Evolutionary conservation across 1,140 invertebrate genomes (phyloP), one percentile per base, ranked within the genome.

Genomic region (Polypedilum vanderplanki): DNA sequence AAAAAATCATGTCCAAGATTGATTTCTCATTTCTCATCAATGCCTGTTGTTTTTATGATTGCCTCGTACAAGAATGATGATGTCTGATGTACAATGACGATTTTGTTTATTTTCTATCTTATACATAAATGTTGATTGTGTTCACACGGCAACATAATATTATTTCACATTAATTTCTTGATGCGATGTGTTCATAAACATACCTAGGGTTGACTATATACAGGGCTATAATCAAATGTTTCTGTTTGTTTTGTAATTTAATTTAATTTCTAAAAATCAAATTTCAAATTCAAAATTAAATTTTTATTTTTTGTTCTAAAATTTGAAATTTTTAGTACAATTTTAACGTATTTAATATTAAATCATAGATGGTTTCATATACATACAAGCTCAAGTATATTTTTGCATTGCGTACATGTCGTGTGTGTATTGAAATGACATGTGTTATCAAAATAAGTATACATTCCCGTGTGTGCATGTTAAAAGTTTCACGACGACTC

Each of bases 11-110:
- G 46, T 57, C 46, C 46, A 57, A 57, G 12, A 57, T 57, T 57
- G 46, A 57, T 57, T 57, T 57, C 46, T 57, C 46, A 57, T 57
- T 57, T 57, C 12, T 57, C 46, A 57, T 57, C 46, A 57, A 57
- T 57, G 46, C 15, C 46, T 57, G 46, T 57, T 57, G 12, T 57
- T 57, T 57, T 57, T 57, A 57, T 33, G 1, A 33, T 57, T 12
- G 12, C 12, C 46, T 57, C 46, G 46, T 57, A 12, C 46, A n/a
- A 57, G 12, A 57, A n/a, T 57, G 46, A n/a, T 57, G 46, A 57
- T 57, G 46, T 57, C n/a, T 57, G 12, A 57, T 15, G n/a, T 15
- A 57, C 24, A 33, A 33, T 33, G 24, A 33, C 15, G 46, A 57
- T n/a, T 15, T 12, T n/a, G 12, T n/a, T n/a, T 57, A 57, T 15